Evolutionary conservation across 2,888 invertebrate species (phyloP), one percentile per base, ranked within the genome.

Genomic region (Drosophila fulvimacula): DNA sequence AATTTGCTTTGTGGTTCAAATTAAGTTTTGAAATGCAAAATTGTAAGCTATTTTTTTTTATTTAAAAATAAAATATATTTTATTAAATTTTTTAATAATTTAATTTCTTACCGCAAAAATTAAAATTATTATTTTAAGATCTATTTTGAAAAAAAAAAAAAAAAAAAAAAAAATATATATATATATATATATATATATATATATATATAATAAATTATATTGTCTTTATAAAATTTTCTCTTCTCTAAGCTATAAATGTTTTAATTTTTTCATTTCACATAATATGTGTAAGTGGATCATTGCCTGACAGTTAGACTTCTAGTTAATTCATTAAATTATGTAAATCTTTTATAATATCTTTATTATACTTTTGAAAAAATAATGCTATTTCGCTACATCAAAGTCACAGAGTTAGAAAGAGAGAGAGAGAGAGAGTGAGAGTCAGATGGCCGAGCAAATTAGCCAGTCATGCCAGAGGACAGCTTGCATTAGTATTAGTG

Each of bases 391-490:
- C 36, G 36, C n/a, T 17, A 49, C 30, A 57, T 15, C 48, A 17
- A 42, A 21, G 21, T 13, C 24, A 9, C 24, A 44, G 15, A 24
- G n/a, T 0, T 7, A 24, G n/a, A 7, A 0, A 15, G 5, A 56
- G 36, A 52, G 64, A 13, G 42, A 7, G 42, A 1, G 21, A 3
- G 7, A 19, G 11, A 13, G 6, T 10, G 7, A 51, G 27, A 59
- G 59, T 60, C 56, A 56, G 60, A 39, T 57, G 63, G 41, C 66
- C 67, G 70, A 44, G 52, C 44, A 46, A 62, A 75, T 72, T 80
- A 69, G 74, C 73, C 49, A 67, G 65, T 64, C 63, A 59, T 63
- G 56, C 36, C 41, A 57, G 67, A 55, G 38, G 51, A 41, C 49
- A 56, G 34, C 34, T 36, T 36, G 36, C 24, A 5, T 52, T 39